phyloP scores from a whole-genome alignment of 1,140 invertebrate genomes.

The Drosophila ohnishii region DNA sequence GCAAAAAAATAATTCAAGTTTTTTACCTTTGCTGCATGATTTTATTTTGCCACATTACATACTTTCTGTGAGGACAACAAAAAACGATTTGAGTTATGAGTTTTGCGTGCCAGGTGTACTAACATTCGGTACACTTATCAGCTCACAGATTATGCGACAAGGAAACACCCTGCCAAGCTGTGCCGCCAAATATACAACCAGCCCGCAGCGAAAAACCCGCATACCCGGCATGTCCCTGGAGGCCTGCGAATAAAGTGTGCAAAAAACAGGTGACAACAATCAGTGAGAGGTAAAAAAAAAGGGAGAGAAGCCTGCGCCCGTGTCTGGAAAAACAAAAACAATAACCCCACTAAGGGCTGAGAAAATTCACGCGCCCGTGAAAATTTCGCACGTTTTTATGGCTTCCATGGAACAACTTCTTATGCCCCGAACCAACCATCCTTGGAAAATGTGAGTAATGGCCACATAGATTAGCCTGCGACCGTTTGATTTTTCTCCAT shows the following conservation, averaged over 20 bases:
- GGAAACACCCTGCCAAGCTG: background rate
- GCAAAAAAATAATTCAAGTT: conserved; percentile 43
- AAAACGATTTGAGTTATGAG: conserved; percentile 73
- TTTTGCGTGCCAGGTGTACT: conserved; percentile 71
- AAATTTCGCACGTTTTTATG: conserved; percentile 83
- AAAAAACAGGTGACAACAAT: conserved; percentile 77
- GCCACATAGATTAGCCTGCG: conserved; percentile 66
- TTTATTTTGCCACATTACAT: conserved; percentile 56
- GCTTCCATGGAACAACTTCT: conserved; percentile 18
- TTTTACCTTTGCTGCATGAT: conserved; percentile 53
- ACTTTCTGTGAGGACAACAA: conserved; percentile 25
- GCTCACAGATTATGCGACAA: conserved; percentile 1
- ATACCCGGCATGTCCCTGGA: conserved; percentile 1
- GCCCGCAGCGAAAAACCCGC: background rate
- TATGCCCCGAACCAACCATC: background rate
- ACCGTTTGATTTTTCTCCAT: conserved; percentile 61
- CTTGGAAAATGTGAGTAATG: conserved; percentile 50
- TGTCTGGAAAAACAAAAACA: conserved; percentile 70
- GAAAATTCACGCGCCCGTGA: conserved; percentile 70
- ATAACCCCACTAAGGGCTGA: conserved; percentile 54
- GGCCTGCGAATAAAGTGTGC: conserved; percentile 18
- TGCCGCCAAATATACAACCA: background rate
- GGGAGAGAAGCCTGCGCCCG: background rate
- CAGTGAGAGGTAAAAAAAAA: conserved; percentile 31
- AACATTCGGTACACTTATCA: conserved; percentile 22